Percentiles rank a stretch among this genome's conserved stretches.
Evolutionary conservation across 2,888 invertebrate genomes (phyloP).

Genomic region (Leptura quadrifasciata): DNA sequence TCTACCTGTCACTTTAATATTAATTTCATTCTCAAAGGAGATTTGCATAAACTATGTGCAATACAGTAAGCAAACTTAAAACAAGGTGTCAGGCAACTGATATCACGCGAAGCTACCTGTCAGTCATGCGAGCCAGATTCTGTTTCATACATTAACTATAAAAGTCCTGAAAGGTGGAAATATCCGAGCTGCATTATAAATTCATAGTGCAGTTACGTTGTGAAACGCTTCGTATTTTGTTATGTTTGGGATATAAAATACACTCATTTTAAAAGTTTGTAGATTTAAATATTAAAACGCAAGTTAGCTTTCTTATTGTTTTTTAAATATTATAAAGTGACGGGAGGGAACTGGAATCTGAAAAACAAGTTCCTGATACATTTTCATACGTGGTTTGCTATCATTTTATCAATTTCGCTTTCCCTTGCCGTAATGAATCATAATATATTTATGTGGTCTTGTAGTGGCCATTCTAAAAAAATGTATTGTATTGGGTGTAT

Average conservation of each 20-base stretch:
- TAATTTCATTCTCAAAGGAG: constrained; percentile 34
- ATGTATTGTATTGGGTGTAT: too few relatives aligned
- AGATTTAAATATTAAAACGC: constrained; percentile 4
- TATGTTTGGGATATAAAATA: not conserved
- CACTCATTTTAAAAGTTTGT: not conserved
- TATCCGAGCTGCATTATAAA: constrained; percentile 27
- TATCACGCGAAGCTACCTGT: constrained; percentile 46
- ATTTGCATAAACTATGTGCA: constrained; percentile 45
- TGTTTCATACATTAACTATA: constrained; percentile 25
- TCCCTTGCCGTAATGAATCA: too few relatives aligned
- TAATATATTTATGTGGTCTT: too few relatives aligned
- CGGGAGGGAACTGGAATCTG: too few relatives aligned
- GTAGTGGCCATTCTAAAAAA: too few relatives aligned
- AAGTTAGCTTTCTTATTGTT: not conserved
- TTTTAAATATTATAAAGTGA: not conserved
- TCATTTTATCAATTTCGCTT: too few relatives aligned
- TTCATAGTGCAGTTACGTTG: constrained; percentile 13
- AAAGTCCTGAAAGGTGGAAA: constrained; percentile 28
- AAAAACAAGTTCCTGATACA: too few relatives aligned
- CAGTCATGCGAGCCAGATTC: constrained; percentile 40
- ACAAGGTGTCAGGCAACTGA: constrained; percentile 47
- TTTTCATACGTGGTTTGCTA: too few relatives aligned
- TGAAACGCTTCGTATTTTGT: constrained; percentile 9
- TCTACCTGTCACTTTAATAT: constrained; percentile 38
- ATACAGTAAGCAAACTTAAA: constrained; percentile 36